phyloP scores from a whole-genome alignment of 2,113 vertebrate species.

The Sardina pilchardus region DNA sequence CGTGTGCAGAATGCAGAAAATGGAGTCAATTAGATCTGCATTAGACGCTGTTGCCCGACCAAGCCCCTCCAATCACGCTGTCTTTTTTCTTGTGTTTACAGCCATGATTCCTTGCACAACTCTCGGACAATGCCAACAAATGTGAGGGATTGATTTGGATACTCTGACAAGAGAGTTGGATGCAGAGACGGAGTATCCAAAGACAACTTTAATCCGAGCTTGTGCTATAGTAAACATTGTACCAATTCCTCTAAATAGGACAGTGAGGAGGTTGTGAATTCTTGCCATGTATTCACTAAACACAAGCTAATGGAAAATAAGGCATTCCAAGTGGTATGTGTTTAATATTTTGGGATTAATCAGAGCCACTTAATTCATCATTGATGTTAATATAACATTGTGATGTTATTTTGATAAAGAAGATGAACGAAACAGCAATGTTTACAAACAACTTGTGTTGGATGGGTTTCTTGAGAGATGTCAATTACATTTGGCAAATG shows the following conservation, averaged over 20 bases:
- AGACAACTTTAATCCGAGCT: background rate
- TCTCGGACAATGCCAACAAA: constrained; percentile 37
- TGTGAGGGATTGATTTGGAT: constrained; percentile 42
- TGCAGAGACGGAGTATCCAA: background rate
- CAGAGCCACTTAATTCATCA: background rate
- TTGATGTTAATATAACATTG: no score
- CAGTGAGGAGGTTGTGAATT: background rate
- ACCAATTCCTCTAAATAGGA: background rate
- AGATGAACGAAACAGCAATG: background rate
- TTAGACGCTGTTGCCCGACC: constrained; percentile 69
- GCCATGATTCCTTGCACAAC: constrained; percentile 36
- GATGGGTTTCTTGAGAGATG: background rate
- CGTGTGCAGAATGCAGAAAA: constrained; percentile 76
- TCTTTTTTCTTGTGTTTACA: constrained; percentile 63
- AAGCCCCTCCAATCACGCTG: constrained; percentile 73
- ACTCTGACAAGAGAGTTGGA: constrained; percentile 31
- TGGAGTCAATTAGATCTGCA: constrained; percentile 81
- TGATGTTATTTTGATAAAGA: background rate
- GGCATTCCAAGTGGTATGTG: background rate
- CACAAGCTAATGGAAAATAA: background rate
- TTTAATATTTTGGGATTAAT: background rate
- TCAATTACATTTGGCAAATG: background rate
- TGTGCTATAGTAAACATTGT: background rate
- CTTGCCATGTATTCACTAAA: background rate
- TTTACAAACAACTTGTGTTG: background rate